Evolutionary conservation across 2,888 invertebrate genomes (phyloP).

Genomic region (Oligia strigilis): DNA sequence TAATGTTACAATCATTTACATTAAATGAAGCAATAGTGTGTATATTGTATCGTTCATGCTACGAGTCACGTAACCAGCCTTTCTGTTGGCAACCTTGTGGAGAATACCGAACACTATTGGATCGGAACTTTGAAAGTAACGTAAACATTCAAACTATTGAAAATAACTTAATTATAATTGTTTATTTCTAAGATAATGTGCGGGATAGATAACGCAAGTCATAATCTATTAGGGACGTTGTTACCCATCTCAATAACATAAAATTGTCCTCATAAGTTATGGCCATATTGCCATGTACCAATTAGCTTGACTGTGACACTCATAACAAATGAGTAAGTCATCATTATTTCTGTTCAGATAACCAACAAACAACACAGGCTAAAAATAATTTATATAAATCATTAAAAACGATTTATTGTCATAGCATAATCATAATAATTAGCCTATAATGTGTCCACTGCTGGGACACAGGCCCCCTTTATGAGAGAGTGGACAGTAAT

Average conservation of each 20-base stretch:
- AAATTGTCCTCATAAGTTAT: neutral
- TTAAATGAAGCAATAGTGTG: conserved; percentile 9
- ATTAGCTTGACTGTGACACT: neutral
- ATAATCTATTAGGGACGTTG: neutral
- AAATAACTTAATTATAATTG: neutral
- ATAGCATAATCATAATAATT: neutral
- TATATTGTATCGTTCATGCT: conserved; percentile 32
- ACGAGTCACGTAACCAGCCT: conserved; percentile 52
- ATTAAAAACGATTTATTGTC: neutral
- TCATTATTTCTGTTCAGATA: neutral
- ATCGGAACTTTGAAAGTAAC: conserved; percentile 8
- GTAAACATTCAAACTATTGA: neutral
- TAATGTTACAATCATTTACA: conserved; percentile 9
- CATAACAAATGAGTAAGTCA: conserved; percentile 1
- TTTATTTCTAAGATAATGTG: conserved; percentile 1
- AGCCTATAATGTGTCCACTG: neutral
- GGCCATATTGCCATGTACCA: neutral
- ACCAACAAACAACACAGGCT: neutral
- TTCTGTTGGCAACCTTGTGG: conserved; percentile 49
- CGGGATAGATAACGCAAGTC: neutral
- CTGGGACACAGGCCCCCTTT: neutral
- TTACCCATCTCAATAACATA: neutral
- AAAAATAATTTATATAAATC: neutral
- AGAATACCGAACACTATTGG: conserved; percentile 5
- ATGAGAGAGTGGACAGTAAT: no score